A percentile compares a stretch with the other conserved stretches of the same genome.
phyloP scores from a whole-genome alignment of 1,140 invertebrate species.

The Pomacea maculata region DNA sequence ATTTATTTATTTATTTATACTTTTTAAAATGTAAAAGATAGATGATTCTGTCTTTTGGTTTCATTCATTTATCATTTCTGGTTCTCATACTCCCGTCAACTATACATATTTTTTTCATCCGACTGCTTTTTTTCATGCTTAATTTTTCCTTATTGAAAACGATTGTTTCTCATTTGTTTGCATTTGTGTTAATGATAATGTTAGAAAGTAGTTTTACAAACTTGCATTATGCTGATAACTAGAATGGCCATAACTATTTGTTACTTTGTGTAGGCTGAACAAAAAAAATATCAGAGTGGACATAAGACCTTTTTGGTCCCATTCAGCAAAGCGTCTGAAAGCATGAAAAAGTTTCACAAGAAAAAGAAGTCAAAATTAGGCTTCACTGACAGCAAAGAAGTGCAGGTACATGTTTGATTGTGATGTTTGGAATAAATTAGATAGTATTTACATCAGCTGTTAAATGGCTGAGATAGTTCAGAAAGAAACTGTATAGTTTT shows the following conservation, averaged over 20 bases:
- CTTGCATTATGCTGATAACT: no score
- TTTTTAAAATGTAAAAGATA: no score
- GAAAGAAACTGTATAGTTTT: no score
- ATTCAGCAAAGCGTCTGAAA: conserved; percentile 44
- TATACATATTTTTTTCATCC: neutral
- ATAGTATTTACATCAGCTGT: no score
- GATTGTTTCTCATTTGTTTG: no score
- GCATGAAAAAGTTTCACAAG: conserved; percentile 53
- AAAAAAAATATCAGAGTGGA: conserved; percentile 50
- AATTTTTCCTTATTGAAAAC: neutral
- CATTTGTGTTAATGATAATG: no score
- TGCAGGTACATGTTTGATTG: conserved; percentile 36
- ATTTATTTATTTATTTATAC: no score
- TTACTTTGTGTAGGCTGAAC: conserved; percentile 44
- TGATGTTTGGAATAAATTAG: no score
- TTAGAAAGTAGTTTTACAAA: no score
- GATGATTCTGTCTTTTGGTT: neutral
- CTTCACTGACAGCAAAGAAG: conserved; percentile 51
- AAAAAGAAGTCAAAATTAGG: conserved; percentile 53
- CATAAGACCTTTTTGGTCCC: conserved; percentile 51
- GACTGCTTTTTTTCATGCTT: neutral
- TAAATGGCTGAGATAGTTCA: no score
- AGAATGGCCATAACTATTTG: neutral
- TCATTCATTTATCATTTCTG: neutral
- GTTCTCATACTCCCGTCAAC: neutral